These are phyloP conservation scores for Hoplias malabaricus DNA, from an alignment of 2,113 vertebrate genomes.

Conservation along the genomic window DNA sequence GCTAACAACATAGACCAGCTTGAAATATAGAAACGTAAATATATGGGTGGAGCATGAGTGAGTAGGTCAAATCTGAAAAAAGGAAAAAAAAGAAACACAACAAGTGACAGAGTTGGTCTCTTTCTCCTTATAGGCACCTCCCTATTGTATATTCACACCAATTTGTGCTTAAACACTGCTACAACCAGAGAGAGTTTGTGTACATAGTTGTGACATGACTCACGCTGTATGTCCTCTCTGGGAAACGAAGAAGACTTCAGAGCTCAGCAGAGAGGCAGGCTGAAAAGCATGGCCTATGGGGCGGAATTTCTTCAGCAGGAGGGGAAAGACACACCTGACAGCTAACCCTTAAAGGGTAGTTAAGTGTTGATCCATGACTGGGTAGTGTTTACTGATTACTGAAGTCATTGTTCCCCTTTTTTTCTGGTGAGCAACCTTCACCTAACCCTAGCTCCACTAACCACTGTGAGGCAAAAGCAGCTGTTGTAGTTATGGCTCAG, in stretches of 20 bases:
- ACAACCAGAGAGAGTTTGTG: conserved; percentile 25
- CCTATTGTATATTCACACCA: conserved; percentile 1
- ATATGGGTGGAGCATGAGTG: background rate
- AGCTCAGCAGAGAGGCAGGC: conserved; percentile 3
- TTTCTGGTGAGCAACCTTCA: background rate
- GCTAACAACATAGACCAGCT: too few relatives aligned
- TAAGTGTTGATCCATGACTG: background rate
- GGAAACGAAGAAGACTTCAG: conserved; percentile 22
- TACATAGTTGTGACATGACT: conserved; percentile 49
- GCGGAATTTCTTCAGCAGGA: conserved; percentile 25
- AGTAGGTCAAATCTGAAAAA: background rate
- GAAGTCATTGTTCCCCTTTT: background rate
- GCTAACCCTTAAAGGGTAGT: background rate
- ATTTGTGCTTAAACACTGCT: conserved; percentile 1
- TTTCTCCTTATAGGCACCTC: background rate
- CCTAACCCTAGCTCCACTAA: background rate
- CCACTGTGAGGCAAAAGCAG: background rate
- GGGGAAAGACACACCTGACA: background rate
- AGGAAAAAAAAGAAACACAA: background rate
- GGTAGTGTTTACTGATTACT: background rate
- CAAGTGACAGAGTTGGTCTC: background rate
- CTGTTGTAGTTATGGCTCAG: background rate
- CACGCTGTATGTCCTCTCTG: conserved; percentile 20
- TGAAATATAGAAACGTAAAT: too few relatives aligned
- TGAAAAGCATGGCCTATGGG: conserved; percentile 28